A percentile compares a stretch with the other conserved stretches of the same genome.
These are phyloP conservation scores for Sphenopsis melanotis DNA, from an alignment of 2,797 vertebrate genomes.

Conservation along the genomic window DNA sequence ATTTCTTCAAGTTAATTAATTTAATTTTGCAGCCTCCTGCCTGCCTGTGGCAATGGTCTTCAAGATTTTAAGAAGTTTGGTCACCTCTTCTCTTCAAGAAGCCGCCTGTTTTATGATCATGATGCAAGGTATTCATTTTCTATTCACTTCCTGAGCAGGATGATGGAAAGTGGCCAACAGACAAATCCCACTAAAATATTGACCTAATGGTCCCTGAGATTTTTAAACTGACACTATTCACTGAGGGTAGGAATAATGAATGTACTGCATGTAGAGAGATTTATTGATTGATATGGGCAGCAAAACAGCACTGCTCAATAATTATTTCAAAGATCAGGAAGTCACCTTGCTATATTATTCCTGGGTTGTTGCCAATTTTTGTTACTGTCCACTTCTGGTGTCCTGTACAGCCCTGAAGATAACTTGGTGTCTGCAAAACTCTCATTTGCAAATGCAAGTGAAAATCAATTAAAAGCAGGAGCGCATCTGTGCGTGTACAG, in stretches of 20 bases:
- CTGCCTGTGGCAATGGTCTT: accelerated
- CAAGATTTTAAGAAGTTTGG: background rate
- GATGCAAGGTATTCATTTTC: background rate
- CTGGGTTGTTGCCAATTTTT: background rate
- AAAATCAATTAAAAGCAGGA: background rate
- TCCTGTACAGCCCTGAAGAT: background rate
- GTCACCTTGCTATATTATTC: background rate
- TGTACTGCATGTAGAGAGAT: background rate
- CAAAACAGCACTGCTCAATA: background rate
- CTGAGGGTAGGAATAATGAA: background rate
- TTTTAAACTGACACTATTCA: background rate
- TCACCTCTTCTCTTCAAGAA: background rate
- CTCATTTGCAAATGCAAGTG: background rate
- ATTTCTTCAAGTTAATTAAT: background rate
- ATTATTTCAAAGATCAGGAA: slow-evolving; percentile 21
- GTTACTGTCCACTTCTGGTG: background rate
- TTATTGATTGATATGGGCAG: background rate
- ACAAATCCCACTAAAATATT: background rate
- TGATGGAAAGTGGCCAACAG: background rate
- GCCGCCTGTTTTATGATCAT: background rate
- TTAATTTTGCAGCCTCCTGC: background rate
- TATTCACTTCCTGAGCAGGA: background rate
- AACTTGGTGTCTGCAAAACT: background rate
- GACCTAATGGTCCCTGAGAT: background rate
- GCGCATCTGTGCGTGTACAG: accelerated